Evolutionary conservation across 2,888 invertebrate genomes (phyloP).

Genomic region (Timandra comae): DNA sequence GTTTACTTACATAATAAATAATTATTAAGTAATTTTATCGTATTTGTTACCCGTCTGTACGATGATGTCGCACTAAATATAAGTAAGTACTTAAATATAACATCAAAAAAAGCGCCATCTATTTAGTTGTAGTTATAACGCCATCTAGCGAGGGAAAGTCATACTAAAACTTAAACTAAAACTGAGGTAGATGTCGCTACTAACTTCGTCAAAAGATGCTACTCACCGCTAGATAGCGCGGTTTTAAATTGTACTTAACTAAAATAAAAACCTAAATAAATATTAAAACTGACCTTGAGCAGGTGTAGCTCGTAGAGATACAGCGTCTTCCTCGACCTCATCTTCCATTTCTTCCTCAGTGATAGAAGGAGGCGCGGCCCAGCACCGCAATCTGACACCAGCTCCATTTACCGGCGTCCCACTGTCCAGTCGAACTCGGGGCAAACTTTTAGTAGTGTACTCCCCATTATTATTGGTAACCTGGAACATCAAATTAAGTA

Average conservation of each 20-base stretch:
- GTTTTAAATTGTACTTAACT: not conserved
- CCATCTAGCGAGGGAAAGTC: conserved; percentile 34
- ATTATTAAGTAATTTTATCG: no score
- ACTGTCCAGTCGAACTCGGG: conserved; percentile 82
- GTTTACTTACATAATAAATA: no score
- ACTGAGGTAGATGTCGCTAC: not conserved
- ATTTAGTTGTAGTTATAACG: conserved; percentile 5
- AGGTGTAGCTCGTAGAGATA: conserved; percentile 80
- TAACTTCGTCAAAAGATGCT: not conserved
- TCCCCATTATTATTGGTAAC: conserved; percentile 59
- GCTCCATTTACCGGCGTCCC: conserved; percentile 77
- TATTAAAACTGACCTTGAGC: conserved; percentile 69
- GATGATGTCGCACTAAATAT: no score
- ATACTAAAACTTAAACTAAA: not conserved
- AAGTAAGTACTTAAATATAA: no score
- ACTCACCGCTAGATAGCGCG: conserved; percentile 37
- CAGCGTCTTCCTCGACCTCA: conserved; percentile 78
- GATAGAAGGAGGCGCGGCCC: conserved; percentile 81
- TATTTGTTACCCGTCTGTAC: no score
- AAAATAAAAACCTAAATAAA: not conserved
- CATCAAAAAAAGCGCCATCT: conserved; percentile 33
- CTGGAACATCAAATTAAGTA: no score
- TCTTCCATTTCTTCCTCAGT: conserved; percentile 81
- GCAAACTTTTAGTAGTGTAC: conserved; percentile 68
- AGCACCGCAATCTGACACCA: conserved; percentile 78